Percentiles rank a stretch among this genome's conserved stretches.
These are phyloP conservation scores for Elaeidobius kamerunicus DNA, from an alignment of 2,888 invertebrate genomes.

Conservation along the genomic window DNA sequence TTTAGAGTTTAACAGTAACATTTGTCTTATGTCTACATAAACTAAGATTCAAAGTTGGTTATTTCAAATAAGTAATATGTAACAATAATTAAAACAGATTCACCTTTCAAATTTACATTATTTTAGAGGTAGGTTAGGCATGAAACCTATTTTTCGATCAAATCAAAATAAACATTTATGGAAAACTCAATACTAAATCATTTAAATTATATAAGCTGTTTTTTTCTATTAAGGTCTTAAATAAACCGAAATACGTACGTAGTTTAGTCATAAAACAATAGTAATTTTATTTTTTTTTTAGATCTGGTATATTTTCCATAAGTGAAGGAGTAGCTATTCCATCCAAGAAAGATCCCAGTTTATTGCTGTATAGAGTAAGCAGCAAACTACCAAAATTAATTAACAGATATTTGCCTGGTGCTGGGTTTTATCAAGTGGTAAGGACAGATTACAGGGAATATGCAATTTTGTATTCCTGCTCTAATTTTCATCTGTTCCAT, in stretches of 20 bases:
- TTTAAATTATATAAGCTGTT: no score
- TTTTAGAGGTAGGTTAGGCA: no score
- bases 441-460: conserved; percentile 70
- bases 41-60: no score
- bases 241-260: neutral
- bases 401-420: conserved; percentile 66
- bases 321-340: conserved; percentile 64
- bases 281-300: conserved; percentile 39
- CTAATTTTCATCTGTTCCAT: conserved; percentile 61
- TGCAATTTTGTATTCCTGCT: conserved; percentile 72
- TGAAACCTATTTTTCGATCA: no score
- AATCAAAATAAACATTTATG: no score
- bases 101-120: no score
- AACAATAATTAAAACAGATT: no score
- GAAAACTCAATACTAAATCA: no score
- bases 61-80: no score
- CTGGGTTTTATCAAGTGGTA: conserved; percentile 68
- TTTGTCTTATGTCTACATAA: no score
- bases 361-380: conserved; percentile 59
- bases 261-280: neutral
- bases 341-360: conserved; percentile 45
- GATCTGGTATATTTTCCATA: conserved; percentile 60
- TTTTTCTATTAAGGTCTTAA: no score
- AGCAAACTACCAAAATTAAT: conserved; percentile 62
- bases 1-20: no score